A percentile compares a stretch with the other conserved stretches of the same genome.
Evolutionary conservation across 2,113 vertebrate species (phyloP).

Genomic region (rat (Rattus norvegicus)): DNA sequence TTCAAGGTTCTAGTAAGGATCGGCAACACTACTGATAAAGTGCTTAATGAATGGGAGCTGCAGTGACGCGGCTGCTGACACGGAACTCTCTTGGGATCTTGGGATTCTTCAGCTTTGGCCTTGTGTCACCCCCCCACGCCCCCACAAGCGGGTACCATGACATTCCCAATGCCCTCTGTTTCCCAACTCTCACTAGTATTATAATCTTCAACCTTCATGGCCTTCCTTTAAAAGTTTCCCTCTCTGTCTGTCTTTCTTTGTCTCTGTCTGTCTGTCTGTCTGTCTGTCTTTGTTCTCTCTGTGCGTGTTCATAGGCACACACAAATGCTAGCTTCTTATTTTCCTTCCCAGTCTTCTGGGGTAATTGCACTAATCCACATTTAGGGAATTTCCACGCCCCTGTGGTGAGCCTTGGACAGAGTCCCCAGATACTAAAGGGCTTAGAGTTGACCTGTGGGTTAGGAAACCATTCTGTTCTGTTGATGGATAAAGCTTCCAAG

Average conservation of each 20-base stretch:
- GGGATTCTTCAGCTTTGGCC: not conserved
- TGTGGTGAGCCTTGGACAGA: not conserved
- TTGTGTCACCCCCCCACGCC: not conserved
- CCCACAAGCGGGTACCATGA: not conserved
- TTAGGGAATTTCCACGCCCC: not conserved
- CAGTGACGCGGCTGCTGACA: not conserved
- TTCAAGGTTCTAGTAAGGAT: not conserved
- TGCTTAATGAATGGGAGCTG: not conserved
- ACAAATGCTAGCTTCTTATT: not conserved
- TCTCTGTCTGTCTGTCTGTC: not conserved
- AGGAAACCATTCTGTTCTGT: not conserved
- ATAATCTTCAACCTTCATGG: not conserved
- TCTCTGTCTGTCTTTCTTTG: not conserved
- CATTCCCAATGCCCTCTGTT: not conserved
- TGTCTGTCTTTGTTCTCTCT: not conserved
- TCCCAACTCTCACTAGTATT: not conserved
- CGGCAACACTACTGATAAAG: not conserved
- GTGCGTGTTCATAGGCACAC: not conserved
- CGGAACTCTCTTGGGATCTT: not conserved
- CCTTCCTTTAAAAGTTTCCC: not conserved
- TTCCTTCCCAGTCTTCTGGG: not conserved
- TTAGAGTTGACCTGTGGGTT: not conserved
- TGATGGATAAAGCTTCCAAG: not conserved
- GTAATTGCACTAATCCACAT: not conserved
- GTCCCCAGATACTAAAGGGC: not conserved